Base-by-base conservation (phyloP, 2,888 invertebrate species). In the Dinocampus coccinellae region DNA sequence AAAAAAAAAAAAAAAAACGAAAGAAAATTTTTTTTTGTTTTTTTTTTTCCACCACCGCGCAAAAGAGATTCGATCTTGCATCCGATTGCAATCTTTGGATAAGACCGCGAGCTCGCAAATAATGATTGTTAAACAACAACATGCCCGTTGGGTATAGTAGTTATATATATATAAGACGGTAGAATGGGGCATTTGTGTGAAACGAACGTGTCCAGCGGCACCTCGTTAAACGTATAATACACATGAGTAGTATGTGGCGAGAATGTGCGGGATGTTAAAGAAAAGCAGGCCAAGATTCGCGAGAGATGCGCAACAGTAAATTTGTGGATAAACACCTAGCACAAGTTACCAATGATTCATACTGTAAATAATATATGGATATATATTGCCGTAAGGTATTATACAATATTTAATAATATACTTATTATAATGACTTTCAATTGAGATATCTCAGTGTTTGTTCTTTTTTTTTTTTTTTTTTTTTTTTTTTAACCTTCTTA, bases 71-170 rank as follows among this genome's bases (percentile, higher is more conserved):
- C 65, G 71, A 77, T 75, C 82, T 82, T 79, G 69, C 77, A 73
- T 77, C 74, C 70, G 77, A 79, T 78, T 76, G 69, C 71, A 80
- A 82, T 83, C 75, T 74, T 75, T 73, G 77, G 47, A 47, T 47
- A 47, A 80, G 80, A 79, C 69, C 76, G 70, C 74, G 74, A 71
- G 77, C 80, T 82, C 83, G 83, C 84, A 84, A 84, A 84, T 84
- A 84, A 84, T 81, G 84, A 84, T 84, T 83, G 82, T 84, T 84
- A 82, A 82, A 84, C 81, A 82, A 81, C 47, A 47, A 47, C 47
- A 47, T 4, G 16, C 16, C 47, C 47, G 80, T 79, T 77, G 76
- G 77, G 72, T 77, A 78, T 72, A 74, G 73, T 75, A 78, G 76
- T 75, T 75, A 70, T 52, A 65, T 69, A 13, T 60, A 69, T 62